Conservation (phyloP, 2,113 vertebrate species). For the Esox niger region DNA sequence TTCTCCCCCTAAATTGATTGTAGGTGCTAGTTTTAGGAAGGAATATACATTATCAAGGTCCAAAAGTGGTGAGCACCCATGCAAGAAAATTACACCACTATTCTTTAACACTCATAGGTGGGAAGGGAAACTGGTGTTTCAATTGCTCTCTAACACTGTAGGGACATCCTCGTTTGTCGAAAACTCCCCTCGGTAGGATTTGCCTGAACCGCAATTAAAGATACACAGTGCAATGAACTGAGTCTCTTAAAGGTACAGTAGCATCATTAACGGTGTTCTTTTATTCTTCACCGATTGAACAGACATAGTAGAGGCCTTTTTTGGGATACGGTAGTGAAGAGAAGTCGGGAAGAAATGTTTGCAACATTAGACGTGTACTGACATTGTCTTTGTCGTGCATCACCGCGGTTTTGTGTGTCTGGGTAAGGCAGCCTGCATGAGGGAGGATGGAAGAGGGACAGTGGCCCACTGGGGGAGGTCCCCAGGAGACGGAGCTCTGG, state of each 20-base stretch:
- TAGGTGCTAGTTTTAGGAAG: slow-evolving; percentile 27
- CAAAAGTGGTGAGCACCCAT: slow-evolving; percentile 1
- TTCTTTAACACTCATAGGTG: not conserved
- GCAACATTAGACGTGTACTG: not conserved
- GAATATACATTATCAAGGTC: slow-evolving; percentile 17
- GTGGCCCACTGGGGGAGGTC: slow-evolving; percentile 37
- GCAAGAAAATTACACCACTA: not conserved
- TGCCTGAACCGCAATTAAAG: slow-evolving; percentile 23
- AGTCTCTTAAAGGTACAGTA: slow-evolving; percentile 5
- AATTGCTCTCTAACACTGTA: not conserved
- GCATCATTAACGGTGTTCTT: not conserved
- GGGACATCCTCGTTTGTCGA: slow-evolving; percentile 23
- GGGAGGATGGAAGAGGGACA: not conserved
- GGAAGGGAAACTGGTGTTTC: slow-evolving; percentile 13
- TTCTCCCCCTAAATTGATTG: slow-evolving; percentile 23
- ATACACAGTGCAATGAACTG: not conserved
- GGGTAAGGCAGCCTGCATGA: not conserved
- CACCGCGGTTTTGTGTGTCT: not conserved
- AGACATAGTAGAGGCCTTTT: no score
- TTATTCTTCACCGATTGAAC: not conserved
- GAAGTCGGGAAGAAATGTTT: not conserved
- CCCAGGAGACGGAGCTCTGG: slow-evolving; percentile 41
- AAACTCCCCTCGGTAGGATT: not conserved
- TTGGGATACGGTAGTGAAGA: not conserved
- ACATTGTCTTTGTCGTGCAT: not conserved